These are phyloP conservation scores for Pogonus chalceus DNA, from an alignment of 1,140 invertebrate species.

Conservation along the genomic window DNA sequence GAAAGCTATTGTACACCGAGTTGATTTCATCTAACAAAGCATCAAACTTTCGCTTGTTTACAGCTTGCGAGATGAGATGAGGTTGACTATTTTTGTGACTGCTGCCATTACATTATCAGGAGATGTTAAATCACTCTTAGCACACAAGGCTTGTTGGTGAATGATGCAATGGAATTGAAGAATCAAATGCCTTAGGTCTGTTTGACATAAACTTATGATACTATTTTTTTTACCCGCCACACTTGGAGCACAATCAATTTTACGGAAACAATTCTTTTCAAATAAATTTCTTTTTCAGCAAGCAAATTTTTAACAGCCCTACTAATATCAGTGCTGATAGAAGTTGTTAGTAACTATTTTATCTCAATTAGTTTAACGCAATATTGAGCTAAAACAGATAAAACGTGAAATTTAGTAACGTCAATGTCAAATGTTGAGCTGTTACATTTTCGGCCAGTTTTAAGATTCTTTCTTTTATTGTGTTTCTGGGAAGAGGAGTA, in stretches of 20 bases:
- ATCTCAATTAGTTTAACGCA: no score
- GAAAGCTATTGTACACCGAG: constrained; percentile 26
- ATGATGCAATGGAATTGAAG: constrained; percentile 23
- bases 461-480: constrained; percentile 20
- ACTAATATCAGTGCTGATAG: no score
- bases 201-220: constrained; percentile 12
- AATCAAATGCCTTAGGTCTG: constrained; percentile 19
- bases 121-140: no score
- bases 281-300: constrained; percentile 15
- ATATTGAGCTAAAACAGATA: no score
- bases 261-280: constrained; percentile 20
- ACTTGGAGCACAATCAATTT: constrained; percentile 20
- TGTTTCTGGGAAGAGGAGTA: constrained; percentile 18
- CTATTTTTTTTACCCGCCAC: constrained; percentile 15
- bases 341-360: no score
- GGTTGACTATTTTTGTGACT: constrained; percentile 24
- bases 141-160: constrained; percentile 18
- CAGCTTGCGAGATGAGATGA: constrained; percentile 22
- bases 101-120: constrained; percentile 13
- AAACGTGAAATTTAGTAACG: no score
- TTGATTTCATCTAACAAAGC: constrained; percentile 26
- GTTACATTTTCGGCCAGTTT: constrained; percentile 20
- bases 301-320: no score
- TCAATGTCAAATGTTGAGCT: no score
- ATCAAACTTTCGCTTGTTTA: constrained; percentile 26